Percentiles rank a stretch among this genome's conserved stretches.
Conservation (phyloP, 2,888 invertebrate species). For the Tineola bisselliella region DNA sequence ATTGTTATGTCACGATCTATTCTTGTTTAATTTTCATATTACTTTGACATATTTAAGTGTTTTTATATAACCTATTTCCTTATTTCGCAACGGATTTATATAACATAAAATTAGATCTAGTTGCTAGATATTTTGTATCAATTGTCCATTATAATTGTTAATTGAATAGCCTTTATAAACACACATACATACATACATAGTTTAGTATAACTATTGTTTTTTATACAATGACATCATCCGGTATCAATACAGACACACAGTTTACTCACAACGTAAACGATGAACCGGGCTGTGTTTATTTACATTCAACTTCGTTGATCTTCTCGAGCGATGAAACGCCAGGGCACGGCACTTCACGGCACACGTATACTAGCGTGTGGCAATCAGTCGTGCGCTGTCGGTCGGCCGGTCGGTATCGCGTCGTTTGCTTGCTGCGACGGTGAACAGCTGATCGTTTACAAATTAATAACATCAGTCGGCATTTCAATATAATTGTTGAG, state of each 20-base stretch:
- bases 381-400: slow-evolving; percentile 51
- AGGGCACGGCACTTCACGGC: slow-evolving; percentile 5
- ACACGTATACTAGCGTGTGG: slow-evolving; percentile 1
- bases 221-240: slow-evolving; percentile 9
- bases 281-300: slow-evolving; percentile 10
- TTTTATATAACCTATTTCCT: too few relatives aligned
- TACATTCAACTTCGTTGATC: not conserved
- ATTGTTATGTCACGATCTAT: not conserved
- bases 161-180: not conserved
- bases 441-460: slow-evolving; percentile 45
- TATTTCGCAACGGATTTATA: too few relatives aligned
- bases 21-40: not conserved
- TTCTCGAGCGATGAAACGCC: not conserved
- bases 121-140: not conserved
- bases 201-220: not conserved
- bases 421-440: slow-evolving; percentile 20
- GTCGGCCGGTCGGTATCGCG: slow-evolving; percentile 37
- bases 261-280: slow-evolving; percentile 6
- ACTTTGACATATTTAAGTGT: not conserved
- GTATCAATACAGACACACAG: not conserved
- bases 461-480: slow-evolving; percentile 10
- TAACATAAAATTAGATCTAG: too few relatives aligned
- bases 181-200: not conserved
- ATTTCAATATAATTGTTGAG: not conserved
- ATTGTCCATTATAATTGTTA: not conserved